phyloP scores from a whole-genome alignment of 2,113 vertebrate genomes.

The Oenanthe oenanthe region DNA sequence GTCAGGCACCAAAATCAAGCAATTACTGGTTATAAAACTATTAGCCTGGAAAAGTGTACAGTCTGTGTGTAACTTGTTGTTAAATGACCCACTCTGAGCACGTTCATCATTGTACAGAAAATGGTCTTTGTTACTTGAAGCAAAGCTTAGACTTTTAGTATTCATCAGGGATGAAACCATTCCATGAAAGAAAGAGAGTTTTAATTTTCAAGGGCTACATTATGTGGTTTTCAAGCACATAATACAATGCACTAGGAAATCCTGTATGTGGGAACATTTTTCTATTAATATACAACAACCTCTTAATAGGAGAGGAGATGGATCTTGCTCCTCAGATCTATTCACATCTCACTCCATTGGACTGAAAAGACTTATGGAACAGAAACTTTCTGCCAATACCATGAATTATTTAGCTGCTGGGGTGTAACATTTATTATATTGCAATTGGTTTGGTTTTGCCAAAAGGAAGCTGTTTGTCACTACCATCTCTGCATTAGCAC shows the following conservation, averaged over 20 bases:
- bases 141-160: neutral
- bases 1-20: slow-evolving; percentile 17
- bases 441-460: slow-evolving; percentile 13
- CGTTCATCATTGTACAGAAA: neutral
- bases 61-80: neutral
- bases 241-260: neutral
- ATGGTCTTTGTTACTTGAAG: slow-evolving; percentile 10
- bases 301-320: neutral
- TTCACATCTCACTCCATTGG: neutral
- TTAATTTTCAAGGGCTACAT: neutral
- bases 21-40: slow-evolving; percentile 4
- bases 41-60: neutral
- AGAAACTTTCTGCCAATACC: slow-evolving; percentile 5
- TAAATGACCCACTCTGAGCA: neutral
- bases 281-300: neutral
- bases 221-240: neutral
- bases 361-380: neutral
- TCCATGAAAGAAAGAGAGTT: neutral
- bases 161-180: neutral
- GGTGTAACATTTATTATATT: neutral
- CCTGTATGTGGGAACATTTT: neutral
- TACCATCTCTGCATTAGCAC: neutral
- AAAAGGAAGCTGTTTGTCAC: slow-evolving; percentile 30
- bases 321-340: neutral
- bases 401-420: slow-evolving; percentile 33